A percentile compares a stretch with the other conserved stretches of the same genome.
These are phyloP conservation scores for Peribatodes rhomboidaria DNA, from an alignment of 2,888 invertebrate species.

Conservation along the genomic window DNA sequence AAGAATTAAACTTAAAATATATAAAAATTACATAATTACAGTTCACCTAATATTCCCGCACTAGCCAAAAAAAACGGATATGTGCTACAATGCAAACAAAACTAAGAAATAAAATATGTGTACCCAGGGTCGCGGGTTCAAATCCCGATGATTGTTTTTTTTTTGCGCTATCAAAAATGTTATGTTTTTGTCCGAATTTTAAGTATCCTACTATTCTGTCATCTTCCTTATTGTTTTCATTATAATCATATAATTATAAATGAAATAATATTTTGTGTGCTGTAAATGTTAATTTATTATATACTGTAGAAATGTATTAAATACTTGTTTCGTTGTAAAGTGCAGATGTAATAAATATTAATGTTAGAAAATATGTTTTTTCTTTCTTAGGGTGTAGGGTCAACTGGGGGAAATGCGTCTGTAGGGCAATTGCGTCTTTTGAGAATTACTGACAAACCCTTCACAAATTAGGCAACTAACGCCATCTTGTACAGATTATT, in stretches of 20 bases:
- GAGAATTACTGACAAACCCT: too few species aligned
- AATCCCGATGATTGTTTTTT: neutral
- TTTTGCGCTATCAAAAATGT: neutral
- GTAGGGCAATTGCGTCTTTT: too few species aligned
- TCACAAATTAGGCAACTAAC: too few species aligned
- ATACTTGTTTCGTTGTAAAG: slow-evolving; percentile 48
- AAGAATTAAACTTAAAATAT: neutral
- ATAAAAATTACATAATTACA: too few species aligned
- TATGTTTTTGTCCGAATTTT: too few species aligned
- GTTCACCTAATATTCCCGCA: too few species aligned
- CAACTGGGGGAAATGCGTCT: too few species aligned
- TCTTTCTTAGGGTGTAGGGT: neutral
- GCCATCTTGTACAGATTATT: too few species aligned
- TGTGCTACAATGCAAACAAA: too few species aligned
- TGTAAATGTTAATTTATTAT: slow-evolving; percentile 46
- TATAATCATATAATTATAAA: too few species aligned
- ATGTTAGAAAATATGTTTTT: slow-evolving; percentile 40
- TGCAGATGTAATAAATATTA: slow-evolving; percentile 52
- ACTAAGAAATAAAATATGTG: too few species aligned
- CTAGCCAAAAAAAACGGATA: too few species aligned
- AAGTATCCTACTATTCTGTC: neutral
- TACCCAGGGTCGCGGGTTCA: neutral
- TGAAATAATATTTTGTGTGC: slow-evolving; percentile 48
- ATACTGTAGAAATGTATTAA: slow-evolving; percentile 26
- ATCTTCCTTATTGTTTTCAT: neutral